Conservation (phyloP, 2,888 invertebrate species). For the Machimus atricapillus region DNA sequence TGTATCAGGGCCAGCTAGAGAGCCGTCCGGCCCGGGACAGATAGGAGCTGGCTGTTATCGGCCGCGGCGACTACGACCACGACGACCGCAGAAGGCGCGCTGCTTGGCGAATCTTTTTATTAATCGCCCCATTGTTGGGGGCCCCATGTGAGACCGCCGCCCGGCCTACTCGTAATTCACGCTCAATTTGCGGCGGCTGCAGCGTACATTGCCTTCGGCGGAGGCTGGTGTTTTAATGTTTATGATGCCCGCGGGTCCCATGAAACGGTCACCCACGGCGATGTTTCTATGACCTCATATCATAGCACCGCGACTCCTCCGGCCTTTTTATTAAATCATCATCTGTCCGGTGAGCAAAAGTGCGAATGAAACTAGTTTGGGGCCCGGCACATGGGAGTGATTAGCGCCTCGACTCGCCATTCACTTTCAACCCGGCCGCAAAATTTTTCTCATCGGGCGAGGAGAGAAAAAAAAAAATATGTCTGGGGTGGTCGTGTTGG, state of each 20-base stretch:
- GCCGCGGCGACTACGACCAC: neutral
- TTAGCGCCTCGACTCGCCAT: neutral
- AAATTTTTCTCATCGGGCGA: neutral
- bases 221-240: neutral
- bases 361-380: neutral
- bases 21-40: neutral
- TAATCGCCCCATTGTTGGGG: neutral
- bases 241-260: neutral
- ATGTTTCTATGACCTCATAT: slow-evolving; percentile 2
- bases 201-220: neutral
- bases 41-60: neutral
- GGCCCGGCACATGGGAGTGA: neutral
- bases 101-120: neutral
- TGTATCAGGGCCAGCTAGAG: neutral
- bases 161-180: neutral
- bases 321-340: neutral
- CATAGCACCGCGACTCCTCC: neutral
- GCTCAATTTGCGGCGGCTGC: neutral
- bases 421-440: neutral
- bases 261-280: neutral
- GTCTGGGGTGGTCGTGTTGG: neutral
- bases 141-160: neutral
- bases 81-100: neutral
- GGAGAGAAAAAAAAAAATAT: neutral
- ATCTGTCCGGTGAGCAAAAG: neutral